phyloP scores from a whole-genome alignment of 2,888 invertebrate species.

The Tipula unca region DNA sequence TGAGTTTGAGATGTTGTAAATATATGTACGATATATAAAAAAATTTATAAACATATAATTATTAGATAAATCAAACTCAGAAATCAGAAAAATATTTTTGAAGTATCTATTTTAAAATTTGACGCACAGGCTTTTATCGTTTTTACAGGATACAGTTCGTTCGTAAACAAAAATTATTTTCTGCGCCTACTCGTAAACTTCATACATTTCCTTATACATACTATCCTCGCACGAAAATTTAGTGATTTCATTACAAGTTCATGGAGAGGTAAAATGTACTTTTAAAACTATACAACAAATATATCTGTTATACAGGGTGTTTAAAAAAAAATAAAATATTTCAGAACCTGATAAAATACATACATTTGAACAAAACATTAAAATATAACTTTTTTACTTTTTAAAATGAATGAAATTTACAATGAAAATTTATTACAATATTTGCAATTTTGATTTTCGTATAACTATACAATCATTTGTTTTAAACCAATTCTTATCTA shows the following conservation, averaged over 20 bases:
- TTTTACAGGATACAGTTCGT: not conserved
- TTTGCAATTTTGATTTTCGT: too few relatives aligned
- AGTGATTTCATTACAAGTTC: not conserved
- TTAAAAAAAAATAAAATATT: too few relatives aligned
- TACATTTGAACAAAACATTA: too few relatives aligned
- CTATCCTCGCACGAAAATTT: not conserved
- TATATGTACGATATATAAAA: not conserved
- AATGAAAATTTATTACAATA: too few relatives aligned
- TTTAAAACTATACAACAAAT: not conserved
- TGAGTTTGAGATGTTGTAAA: not conserved
- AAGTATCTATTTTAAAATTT: not conserved
- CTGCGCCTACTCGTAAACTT: not conserved
- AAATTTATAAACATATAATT: not conserved
- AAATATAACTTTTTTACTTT: too few relatives aligned
- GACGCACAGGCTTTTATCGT: not conserved
- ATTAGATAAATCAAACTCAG: not conserved
- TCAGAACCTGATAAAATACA: too few relatives aligned
- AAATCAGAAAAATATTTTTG: not conserved
- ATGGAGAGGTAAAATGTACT: not conserved
- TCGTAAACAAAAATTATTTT: not conserved
- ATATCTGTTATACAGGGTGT: too few relatives aligned
- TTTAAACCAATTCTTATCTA: too few relatives aligned
- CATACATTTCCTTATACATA: not conserved
- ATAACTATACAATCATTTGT: too few relatives aligned
- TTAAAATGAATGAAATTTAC: too few relatives aligned